A percentile compares a stretch with the other conserved stretches of the same genome.
phyloP scores from a whole-genome alignment of 2,797 vertebrate species.

The Galagoides demidoff region DNA sequence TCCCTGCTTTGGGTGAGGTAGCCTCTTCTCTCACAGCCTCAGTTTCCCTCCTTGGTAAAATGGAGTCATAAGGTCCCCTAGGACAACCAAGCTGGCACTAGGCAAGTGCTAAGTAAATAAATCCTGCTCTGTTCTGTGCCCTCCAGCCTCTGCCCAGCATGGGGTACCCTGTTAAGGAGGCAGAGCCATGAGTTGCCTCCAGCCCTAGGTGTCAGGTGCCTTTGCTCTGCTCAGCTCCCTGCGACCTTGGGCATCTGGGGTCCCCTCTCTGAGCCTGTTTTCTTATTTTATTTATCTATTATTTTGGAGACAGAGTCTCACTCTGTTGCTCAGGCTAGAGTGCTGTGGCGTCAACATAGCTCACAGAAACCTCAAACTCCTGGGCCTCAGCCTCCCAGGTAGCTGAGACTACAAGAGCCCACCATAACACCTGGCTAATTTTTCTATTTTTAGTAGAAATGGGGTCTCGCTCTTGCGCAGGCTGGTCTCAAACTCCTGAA shows the following conservation, averaged over 20 bases:
- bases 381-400: too few relatives aligned
- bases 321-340: too few relatives aligned
- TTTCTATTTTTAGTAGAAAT: too few relatives aligned
- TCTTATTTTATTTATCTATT: background rate
- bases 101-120: background rate
- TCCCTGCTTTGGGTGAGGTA: background rate
- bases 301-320: too few relatives aligned
- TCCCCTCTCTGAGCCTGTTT: background rate
- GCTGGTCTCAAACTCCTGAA: too few relatives aligned
- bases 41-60: conserved; percentile 22
- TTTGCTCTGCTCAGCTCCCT: background rate
- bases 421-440: too few relatives aligned
- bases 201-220: background rate
- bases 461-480: too few relatives aligned
- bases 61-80: too few relatives aligned
- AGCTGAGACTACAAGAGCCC: too few relatives aligned
- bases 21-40: background rate
- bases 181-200: background rate
- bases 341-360: too few relatives aligned
- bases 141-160: background rate
- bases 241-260: background rate
- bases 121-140: background rate
- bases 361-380: too few relatives aligned
- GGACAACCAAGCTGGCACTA: background rate
- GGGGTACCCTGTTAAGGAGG: background rate